phyloP scores from a whole-genome alignment of 2,888 invertebrate genomes.

The Trachelus iudaicus region DNA sequence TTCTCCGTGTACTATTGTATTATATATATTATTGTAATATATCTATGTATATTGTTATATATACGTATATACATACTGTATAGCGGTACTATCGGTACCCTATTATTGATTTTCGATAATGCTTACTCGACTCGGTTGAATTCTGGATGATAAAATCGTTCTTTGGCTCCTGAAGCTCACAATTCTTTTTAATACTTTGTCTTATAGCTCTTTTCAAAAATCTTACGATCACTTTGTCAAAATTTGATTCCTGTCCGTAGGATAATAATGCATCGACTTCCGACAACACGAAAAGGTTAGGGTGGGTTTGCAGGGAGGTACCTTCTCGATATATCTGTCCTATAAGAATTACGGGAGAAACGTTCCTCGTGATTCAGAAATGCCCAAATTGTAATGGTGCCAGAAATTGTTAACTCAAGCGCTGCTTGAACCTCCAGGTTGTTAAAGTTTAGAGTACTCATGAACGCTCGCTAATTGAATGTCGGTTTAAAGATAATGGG shows the following conservation, averaged over 20 bases:
- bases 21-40: background rate
- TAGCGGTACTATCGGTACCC: background rate
- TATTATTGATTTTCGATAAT: constrained; percentile 38
- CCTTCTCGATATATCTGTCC: background rate
- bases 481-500: constrained; percentile 19
- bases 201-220: background rate
- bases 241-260: too few relatives aligned
- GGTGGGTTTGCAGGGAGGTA: background rate
- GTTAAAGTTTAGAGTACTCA: constrained; percentile 37
- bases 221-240: background rate
- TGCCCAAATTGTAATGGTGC: background rate
- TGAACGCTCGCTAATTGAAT: constrained; percentile 38
- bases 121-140: constrained; percentile 25
- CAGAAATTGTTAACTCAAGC: background rate
- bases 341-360: background rate
- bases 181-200: background rate
- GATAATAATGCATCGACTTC: too few relatives aligned
- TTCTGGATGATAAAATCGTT: background rate
- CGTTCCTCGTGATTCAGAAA: background rate
- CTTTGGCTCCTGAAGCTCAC: background rate
- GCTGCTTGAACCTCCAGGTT: constrained; percentile 29
- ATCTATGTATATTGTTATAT: background rate
- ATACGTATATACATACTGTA: background rate
- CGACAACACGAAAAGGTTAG: too few relatives aligned
- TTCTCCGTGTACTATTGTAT: background rate